Evolutionary conservation across 2,888 invertebrate genomes (phyloP).

Genomic region (Cabera pusaria): DNA sequence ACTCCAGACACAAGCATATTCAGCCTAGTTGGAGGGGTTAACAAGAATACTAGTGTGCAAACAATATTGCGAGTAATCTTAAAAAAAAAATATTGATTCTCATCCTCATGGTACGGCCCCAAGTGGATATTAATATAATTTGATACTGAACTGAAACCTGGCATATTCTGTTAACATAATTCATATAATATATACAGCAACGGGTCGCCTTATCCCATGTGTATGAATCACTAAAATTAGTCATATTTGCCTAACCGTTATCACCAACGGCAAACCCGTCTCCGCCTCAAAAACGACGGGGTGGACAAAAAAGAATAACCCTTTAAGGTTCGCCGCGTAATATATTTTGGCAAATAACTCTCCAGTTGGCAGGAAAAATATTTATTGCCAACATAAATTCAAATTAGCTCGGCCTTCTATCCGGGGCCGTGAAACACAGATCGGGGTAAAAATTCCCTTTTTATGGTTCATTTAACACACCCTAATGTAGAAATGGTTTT

Average conservation of each 20-base stretch:
- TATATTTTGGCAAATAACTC: constrained; percentile 48
- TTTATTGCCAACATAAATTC: constrained; percentile 57
- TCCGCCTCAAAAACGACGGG: neutral
- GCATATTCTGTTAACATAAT: too few relatives aligned
- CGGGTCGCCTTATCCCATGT: neutral
- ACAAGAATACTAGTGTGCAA: too few relatives aligned
- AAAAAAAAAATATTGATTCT: too few relatives aligned
- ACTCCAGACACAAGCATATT: too few relatives aligned
- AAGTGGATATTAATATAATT: too few relatives aligned
- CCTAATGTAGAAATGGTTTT: constrained; percentile 22
- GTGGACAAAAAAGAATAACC: constrained; percentile 24
- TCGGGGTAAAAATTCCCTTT: constrained; percentile 32
- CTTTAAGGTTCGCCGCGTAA: constrained; percentile 34
- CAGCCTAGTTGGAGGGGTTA: too few relatives aligned
- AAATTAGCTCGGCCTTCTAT: constrained; percentile 49
- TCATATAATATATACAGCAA: neutral
- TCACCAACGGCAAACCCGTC: constrained; percentile 4
- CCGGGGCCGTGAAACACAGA: constrained; percentile 41
- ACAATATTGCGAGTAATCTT: too few relatives aligned
- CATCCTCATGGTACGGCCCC: too few relatives aligned
- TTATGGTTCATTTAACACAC: constrained; percentile 36
- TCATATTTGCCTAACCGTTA: constrained; percentile 11
- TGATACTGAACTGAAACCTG: too few relatives aligned
- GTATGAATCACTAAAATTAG: constrained; percentile 10
- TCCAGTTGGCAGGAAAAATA: constrained; percentile 47